phyloP scores from a whole-genome alignment of 2,113 vertebrate genomes.

The Odobenus rosmarus region DNA sequence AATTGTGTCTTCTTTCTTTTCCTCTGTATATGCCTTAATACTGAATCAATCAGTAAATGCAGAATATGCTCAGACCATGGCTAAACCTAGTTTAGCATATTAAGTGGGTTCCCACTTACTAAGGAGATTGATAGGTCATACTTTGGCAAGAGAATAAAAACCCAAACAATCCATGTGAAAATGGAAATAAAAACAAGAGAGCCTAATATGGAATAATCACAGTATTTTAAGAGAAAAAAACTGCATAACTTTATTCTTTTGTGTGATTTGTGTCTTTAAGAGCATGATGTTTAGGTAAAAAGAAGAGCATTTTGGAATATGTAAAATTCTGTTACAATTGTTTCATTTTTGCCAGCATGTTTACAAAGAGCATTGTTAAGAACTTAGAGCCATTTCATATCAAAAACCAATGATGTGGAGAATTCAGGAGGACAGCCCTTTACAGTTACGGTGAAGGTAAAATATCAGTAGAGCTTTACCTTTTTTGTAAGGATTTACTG shows the following conservation, averaged over 20 bases:
- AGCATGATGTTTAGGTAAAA: neutral
- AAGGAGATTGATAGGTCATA: neutral
- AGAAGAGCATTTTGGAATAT: neutral
- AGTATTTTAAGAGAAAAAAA: neutral
- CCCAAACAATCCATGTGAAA: neutral
- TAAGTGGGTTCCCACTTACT: neutral
- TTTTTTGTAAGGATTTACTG: neutral
- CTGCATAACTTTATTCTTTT: neutral
- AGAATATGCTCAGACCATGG: neutral
- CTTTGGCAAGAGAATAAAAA: neutral
- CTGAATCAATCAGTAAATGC: neutral
- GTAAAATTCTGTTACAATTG: neutral
- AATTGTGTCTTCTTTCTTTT: neutral
- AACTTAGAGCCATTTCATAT: neutral
- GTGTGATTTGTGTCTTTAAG: neutral
- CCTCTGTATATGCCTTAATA: neutral
- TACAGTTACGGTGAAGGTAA: neutral
- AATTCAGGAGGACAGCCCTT: neutral
- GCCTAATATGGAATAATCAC: neutral
- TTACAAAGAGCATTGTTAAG: neutral
- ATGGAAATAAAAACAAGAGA: slow-evolving; percentile 36
- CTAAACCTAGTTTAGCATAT: neutral
- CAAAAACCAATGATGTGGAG: neutral
- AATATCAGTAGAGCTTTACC: neutral
- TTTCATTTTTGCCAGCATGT: neutral